Percentiles rank a stretch among this genome's conserved stretches.
Conservation (phyloP, 1,140 invertebrate genomes). For the Zaprionus inermis region DNA sequence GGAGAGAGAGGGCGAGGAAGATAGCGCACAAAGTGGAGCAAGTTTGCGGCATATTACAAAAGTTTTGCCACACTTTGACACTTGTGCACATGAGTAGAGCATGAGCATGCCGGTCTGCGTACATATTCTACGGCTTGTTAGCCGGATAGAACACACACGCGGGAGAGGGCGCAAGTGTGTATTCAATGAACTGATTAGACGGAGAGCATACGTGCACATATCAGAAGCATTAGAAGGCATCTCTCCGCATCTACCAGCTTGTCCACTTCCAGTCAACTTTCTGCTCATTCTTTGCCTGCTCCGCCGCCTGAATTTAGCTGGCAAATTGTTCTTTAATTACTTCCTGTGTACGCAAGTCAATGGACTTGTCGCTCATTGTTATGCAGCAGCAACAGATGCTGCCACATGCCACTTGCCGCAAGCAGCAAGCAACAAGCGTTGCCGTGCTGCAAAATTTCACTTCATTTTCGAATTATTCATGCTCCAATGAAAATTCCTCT, state of each 20-base stretch:
- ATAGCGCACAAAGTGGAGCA: slow-evolving; percentile 24
- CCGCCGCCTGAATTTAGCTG: slow-evolving; percentile 42
- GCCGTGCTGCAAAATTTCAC: slow-evolving; percentile 60
- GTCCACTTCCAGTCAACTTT: not conserved
- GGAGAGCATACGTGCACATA: slow-evolving; percentile 33
- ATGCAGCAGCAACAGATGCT: slow-evolving; percentile 75
- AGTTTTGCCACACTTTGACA: slow-evolving; percentile 60
- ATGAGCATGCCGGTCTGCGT: not conserved
- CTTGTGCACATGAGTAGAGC: slow-evolving; percentile 43
- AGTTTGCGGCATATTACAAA: slow-evolving; percentile 75
- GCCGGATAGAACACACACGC: slow-evolving; percentile 4
- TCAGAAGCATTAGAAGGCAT: not conserved
- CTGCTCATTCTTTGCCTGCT: slow-evolving; percentile 6
- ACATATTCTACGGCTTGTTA: slow-evolving; percentile 12
- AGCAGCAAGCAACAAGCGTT: slow-evolving; percentile 48
- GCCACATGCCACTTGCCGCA: slow-evolving; percentile 34
- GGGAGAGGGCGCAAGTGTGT: slow-evolving; percentile 1
- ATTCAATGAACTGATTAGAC: slow-evolving; percentile 69
- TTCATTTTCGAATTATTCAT: slow-evolving; percentile 40
- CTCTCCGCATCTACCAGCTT: not conserved
- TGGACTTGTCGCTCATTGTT: slow-evolving; percentile 71
- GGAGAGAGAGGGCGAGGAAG: not conserved
- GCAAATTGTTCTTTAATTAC: slow-evolving; percentile 81
- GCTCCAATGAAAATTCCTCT: slow-evolving; percentile 31
- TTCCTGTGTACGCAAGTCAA: slow-evolving; percentile 63